Conservation (phyloP, 2,888 invertebrate genomes). For the Melanchra persicariae region DNA sequence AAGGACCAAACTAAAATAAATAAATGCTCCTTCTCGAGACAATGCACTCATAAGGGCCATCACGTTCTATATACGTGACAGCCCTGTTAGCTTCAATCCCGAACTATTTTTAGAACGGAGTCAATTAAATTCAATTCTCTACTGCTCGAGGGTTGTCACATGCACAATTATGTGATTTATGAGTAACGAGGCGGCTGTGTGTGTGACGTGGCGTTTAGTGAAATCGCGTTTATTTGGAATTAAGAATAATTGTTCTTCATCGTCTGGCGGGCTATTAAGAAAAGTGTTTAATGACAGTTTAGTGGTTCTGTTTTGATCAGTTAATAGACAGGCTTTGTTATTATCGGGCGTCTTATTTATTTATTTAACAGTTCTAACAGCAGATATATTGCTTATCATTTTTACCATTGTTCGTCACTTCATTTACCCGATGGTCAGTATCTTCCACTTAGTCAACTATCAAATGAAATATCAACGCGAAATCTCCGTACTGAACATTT, state of each 20-base stretch:
- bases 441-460: background rate
- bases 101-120: conserved; percentile 83
- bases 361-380: background rate
- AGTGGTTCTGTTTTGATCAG: conserved; percentile 65
- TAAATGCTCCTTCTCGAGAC: conserved; percentile 37
- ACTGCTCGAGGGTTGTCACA: conserved; percentile 81
- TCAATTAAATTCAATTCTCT: conserved; percentile 88
- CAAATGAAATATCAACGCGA: background rate
- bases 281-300: conserved; percentile 71
- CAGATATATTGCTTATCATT: background rate
- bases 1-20: conserved; percentile 13
- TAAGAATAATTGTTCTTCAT: conserved; percentile 82
- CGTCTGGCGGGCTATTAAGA: conserved; percentile 72
- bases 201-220: conserved; percentile 69
- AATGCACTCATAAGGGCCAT: conserved; percentile 63
- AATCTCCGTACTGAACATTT: background rate
- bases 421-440: background rate
- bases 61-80: conserved; percentile 59
- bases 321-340: conserved; percentile 39
- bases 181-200: conserved; percentile 69
- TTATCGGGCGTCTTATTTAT: background rate
- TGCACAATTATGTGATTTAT: conserved; percentile 86
- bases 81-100: conserved; percentile 62
- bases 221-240: conserved; percentile 82
- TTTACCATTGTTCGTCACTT: background rate